phyloP scores from a whole-genome alignment of 2,113 vertebrate genomes.

The Crotophaga sulcirostris region DNA sequence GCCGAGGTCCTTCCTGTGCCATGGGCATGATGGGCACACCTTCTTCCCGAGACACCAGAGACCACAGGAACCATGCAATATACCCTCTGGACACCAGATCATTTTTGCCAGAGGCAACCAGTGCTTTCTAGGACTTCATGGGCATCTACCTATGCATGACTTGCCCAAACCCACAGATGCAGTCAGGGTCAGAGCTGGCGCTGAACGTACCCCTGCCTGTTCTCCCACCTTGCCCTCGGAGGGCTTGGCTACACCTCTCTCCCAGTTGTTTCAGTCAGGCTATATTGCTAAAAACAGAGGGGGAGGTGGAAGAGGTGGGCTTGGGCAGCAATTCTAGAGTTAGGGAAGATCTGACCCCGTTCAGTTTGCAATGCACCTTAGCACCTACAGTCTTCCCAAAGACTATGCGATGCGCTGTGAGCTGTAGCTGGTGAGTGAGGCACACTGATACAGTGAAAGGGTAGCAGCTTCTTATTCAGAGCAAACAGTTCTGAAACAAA shows the following conservation, averaged over 20 bases:
- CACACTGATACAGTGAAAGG: not conserved
- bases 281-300: not conserved
- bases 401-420: too few species aligned
- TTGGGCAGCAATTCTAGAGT: not conserved
- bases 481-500: not conserved
- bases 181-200: not conserved
- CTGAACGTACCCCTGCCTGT: not conserved
- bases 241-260: not conserved
- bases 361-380: not conserved
- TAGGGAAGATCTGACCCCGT: not conserved
- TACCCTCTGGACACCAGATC: not conserved
- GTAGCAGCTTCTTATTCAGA: not conserved
- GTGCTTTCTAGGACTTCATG: not conserved
- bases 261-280: not conserved
- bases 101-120: not conserved
- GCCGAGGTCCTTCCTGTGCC: not conserved
- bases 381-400: not conserved
- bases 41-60: not conserved
- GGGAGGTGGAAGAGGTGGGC: not conserved
- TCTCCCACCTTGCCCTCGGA: not conserved
- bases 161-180: not conserved
- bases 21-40: accelerated
- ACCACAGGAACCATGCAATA: not conserved
- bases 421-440: not conserved
- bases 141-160: not conserved